phyloP scores from a whole-genome alignment of 1,140 invertebrate species.

The Chironomus tepperi region DNA sequence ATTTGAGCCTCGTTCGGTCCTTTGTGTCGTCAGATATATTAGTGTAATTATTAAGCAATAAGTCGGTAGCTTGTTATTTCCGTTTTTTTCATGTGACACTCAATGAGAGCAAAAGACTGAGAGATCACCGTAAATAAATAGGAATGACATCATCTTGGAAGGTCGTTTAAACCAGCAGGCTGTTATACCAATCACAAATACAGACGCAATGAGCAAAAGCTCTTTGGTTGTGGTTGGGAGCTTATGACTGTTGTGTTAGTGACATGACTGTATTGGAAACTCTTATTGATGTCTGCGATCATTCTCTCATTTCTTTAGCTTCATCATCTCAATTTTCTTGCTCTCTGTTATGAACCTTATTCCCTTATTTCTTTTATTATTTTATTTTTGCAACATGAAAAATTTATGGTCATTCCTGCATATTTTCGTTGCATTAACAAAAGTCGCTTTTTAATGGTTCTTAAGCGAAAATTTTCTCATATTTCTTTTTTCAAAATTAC shows the following conservation, averaged over 20 bases:
- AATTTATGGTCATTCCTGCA: slow-evolving; percentile 2
- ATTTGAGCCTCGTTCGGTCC: too few relatives aligned
- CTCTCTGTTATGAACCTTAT: slow-evolving; percentile 6
- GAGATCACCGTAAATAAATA: slow-evolving; percentile 7
- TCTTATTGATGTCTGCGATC: too few relatives aligned
- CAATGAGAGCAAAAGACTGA: not conserved
- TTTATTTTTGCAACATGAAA: slow-evolving; percentile 14
- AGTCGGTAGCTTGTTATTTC: not conserved
- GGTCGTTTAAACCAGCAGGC: not conserved
- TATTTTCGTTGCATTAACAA: slow-evolving; percentile 5
- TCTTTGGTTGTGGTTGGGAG: not conserved
- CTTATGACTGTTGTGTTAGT: not conserved
- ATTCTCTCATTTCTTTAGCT: not conserved
- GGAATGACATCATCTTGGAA: slow-evolving; percentile 7
- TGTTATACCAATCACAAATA: not conserved
- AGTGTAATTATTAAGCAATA: not conserved
- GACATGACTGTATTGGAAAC: not conserved
- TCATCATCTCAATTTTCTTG: not conserved
- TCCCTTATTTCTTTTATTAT: too few relatives aligned
- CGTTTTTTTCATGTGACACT: not conserved
- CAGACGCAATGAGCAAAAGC: not conserved
- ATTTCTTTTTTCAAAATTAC: too few relatives aligned
- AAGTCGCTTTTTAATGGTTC: too few relatives aligned
- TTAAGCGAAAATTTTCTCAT: too few relatives aligned
- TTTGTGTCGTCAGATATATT: not conserved